phyloP scores from a whole-genome alignment of 2,797 vertebrate species.

The Pelochelys cantorii region DNA sequence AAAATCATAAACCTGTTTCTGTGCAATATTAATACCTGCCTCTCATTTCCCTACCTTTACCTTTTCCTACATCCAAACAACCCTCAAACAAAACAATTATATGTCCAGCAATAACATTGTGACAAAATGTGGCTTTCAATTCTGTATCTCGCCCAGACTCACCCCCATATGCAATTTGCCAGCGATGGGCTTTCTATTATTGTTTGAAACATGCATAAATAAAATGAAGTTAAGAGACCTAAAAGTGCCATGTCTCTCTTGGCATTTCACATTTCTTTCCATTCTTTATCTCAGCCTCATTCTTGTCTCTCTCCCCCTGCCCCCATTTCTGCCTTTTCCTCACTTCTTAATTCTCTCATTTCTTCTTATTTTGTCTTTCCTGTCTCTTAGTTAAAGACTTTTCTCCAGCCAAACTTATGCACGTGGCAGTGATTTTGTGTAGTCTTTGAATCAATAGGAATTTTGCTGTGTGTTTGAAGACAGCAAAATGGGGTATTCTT shows the following conservation, averaged over 20 bases:
- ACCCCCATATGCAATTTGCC: background rate
- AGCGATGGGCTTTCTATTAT: background rate
- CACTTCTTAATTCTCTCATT: accelerated
- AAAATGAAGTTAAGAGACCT: background rate
- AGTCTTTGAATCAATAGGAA: background rate
- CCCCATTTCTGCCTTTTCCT: background rate
- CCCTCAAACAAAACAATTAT: background rate
- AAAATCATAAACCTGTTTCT: background rate
- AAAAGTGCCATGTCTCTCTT: background rate
- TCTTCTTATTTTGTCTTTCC: background rate
- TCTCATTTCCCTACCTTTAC: too few species aligned
- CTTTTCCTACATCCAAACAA: background rate
- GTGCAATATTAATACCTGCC: background rate
- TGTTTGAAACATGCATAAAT: accelerated
- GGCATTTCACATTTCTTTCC: background rate
- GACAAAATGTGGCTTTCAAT: background rate
- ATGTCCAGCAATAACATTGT: background rate
- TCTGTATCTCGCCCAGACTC: background rate
- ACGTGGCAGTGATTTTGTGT: accelerated
- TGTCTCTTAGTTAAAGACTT: background rate
- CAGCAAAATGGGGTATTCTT: background rate
- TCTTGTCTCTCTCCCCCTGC: background rate
- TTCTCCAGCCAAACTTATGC: accelerated
- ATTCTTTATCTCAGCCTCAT: background rate
- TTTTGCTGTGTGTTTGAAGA: background rate